Conservation (phyloP, 2,113 vertebrate genomes). For the Proteles cristata region DNA sequence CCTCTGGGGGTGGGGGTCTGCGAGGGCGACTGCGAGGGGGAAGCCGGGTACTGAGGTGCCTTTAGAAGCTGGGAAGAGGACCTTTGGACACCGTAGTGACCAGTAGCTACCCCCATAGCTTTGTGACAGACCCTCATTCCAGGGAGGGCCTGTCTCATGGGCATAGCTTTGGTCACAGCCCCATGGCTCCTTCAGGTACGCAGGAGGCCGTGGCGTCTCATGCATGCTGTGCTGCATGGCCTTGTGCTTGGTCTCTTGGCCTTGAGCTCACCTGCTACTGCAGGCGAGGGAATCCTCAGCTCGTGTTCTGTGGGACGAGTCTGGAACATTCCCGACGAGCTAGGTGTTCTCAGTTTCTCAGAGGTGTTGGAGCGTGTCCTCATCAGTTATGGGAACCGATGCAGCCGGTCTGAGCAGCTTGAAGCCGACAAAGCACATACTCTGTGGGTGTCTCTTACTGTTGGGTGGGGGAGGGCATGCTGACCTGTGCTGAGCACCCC, state of each 20-base stretch:
- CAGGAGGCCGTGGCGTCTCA: background rate
- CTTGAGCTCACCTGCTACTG: fast-evolving
- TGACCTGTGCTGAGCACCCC: background rate
- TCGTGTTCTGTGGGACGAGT: fast-evolving
- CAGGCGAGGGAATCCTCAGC: no score
- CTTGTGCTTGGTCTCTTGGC: fast-evolving
- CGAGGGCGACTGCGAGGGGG: background rate
- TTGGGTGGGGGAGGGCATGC: background rate
- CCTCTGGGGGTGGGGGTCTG: background rate
- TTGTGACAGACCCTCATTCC: background rate
- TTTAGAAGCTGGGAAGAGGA: background rate
- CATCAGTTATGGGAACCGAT: fast-evolving
- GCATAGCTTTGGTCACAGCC: background rate
- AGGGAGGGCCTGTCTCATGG: no score
- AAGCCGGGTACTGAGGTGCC: fast-evolving
- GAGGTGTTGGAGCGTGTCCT: fast-evolving
- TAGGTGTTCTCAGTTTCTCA: fast-evolving
- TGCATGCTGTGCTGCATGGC: fast-evolving
- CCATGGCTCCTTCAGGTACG: background rate
- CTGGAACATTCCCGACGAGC: fast-evolving
- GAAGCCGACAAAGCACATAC: fast-evolving
- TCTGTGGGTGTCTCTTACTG: fast-evolving
- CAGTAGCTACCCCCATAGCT: background rate
- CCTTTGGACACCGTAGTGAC: fast-evolving
- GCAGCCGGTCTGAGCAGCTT: background rate